Base-by-base conservation (phyloP, 1,140 invertebrate species). In the Plodia interpunctella region DNA sequence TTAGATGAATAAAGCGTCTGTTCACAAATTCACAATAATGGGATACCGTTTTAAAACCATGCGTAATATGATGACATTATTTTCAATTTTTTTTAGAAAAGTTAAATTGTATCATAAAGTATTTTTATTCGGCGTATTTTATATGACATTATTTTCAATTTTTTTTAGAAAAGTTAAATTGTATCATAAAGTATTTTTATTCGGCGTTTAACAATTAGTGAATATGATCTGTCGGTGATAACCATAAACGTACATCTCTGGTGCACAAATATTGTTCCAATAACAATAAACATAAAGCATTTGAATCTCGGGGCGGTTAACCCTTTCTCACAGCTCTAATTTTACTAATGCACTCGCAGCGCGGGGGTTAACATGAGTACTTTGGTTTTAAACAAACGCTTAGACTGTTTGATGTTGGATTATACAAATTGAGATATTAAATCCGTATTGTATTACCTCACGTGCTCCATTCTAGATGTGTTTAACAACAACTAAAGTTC, bases 281-380 rank as follows among this genome's bases (percentile, higher is more conserved):
- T 87, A 86, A 89, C 86, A 86, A 89, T 89, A 87, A 87, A 85
- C 78, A 84, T 86, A 83, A 87, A 85, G 74, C 78, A 83, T 80
- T 72, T 68, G 68, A 66, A 77, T 64, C 62, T 62, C 49, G 59
- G 35, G 55, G 61, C 61, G 54, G 6, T 53, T 70, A 86, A 85
- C 87, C 87, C 80, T 89, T 88, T 87, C 87, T 83, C 84, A 89
- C 82, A 82, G 80, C 84, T 89, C 84, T 89, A 85, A 84, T 87
- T 89, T 89, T 87, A 89, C 87, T 87, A 86, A 88, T 86, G 83
- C 75, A 74, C 69, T 76, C 67, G 59, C 72, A 15, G 72, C n/a
- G n/a, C n/a, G n/a, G 80, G 83, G 81, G 76, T 75, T 3, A 74
- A 73, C 78, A 75, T 78, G 65, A 70, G 58, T n/a, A 44, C 13